Conservation (phyloP, 2,888 invertebrate species). For the Sylvicola cinctus region DNA sequence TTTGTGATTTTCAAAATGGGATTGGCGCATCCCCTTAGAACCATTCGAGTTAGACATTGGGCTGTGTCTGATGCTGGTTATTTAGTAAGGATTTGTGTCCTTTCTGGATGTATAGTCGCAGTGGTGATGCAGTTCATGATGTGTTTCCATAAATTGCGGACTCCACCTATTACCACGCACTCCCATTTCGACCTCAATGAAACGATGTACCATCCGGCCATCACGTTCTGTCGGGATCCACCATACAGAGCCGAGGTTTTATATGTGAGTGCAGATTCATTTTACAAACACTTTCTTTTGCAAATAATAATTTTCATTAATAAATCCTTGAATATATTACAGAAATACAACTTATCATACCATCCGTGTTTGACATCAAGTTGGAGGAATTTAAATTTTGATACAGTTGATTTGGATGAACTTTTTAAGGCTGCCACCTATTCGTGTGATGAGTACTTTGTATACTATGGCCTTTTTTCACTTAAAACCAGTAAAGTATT, state of each 20-base stretch:
- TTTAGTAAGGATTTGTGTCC: no score
- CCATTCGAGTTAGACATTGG: no score
- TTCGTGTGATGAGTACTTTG: conserved; percentile 30
- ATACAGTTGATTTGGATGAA: conserved; percentile 28
- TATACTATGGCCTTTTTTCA: conserved; percentile 32
- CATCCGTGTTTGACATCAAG: conserved; percentile 31
- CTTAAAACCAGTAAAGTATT: neutral
- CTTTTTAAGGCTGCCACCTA: conserved; percentile 41
- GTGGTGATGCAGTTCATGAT: no score
- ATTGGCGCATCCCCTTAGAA: no score
- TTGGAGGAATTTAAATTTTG: conserved; percentile 37
- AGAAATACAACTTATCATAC: conserved; percentile 30
- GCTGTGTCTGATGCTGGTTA: no score
- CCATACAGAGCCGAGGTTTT: conserved; percentile 36
- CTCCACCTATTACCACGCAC: conserved; percentile 44
- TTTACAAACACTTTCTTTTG: conserved; percentile 3
- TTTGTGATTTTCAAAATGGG: no score
- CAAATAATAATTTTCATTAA: conserved; percentile 1
- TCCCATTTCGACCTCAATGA: conserved; percentile 44
- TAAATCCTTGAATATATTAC: conserved; percentile 4
- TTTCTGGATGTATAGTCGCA: no score
- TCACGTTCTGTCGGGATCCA: conserved; percentile 46
- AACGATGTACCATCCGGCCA: conserved; percentile 41
- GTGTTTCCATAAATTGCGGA: conserved; percentile 34
- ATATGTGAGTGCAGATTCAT: conserved; percentile 29